Percentiles rank a stretch among this genome's conserved stretches.
phyloP scores from a whole-genome alignment of 2,888 invertebrate species.

The Sesia bembeciformis region DNA sequence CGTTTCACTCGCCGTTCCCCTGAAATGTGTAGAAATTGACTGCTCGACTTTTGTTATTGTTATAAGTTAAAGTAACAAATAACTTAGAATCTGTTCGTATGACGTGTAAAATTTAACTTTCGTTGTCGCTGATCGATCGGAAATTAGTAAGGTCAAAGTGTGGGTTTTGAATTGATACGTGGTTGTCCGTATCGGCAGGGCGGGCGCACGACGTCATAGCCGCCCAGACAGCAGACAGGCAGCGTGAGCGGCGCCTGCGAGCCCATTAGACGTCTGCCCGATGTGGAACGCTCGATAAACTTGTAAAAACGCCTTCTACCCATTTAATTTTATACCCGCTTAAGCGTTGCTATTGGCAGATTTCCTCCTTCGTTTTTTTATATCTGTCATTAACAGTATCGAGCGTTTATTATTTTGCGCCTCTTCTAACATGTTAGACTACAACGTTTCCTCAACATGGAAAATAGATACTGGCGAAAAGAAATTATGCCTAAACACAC shows the following conservation, averaged over 20 bases:
- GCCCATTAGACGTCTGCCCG: conserved; percentile 67
- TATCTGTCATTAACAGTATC: conserved; percentile 32
- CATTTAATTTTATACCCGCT: conserved; percentile 71
- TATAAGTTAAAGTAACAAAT: not conserved
- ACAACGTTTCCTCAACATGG: not conserved
- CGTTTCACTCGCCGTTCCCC: conserved; percentile 24
- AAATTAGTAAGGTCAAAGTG: conserved; percentile 36
- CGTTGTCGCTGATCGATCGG: conserved; percentile 31
- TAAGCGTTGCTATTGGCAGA: conserved; percentile 70
- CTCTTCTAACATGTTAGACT: conserved; percentile 18
- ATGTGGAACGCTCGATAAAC: conserved; percentile 73
- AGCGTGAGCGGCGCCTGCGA: conserved; percentile 65
- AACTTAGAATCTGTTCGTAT: conserved; percentile 9
- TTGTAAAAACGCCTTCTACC: conserved; percentile 72
- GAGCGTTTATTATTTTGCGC: conserved; percentile 37
- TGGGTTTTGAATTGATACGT: conserved; percentile 12
- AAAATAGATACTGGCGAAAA: not conserved
- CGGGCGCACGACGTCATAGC: conserved; percentile 34
- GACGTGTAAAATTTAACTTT: conserved; percentile 27
- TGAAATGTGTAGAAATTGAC: not conserved
- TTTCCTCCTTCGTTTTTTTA: conserved; percentile 59
- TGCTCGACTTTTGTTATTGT: not conserved
- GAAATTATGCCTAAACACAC: not conserved
- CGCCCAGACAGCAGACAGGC: conserved; percentile 64
- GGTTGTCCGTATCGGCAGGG: conserved; percentile 15